Evolutionary conservation across 1,140 invertebrate species (phyloP).

Genomic region (Pseudomyrmex flavicornis): DNA sequence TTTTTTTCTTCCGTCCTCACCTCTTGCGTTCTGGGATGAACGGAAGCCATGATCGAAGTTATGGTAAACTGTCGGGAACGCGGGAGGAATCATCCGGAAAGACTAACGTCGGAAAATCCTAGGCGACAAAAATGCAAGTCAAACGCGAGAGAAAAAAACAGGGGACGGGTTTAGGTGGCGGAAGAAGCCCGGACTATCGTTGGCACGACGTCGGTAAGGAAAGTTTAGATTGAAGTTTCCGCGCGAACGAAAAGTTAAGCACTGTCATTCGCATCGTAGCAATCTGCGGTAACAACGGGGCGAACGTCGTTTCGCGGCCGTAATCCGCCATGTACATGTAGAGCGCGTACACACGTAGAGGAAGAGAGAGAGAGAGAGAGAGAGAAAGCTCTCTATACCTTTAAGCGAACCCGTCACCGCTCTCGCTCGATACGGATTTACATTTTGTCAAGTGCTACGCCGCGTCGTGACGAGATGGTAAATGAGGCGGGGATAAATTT

Average conservation of each 20-base stretch:
- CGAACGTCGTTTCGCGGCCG: conserved; percentile 41
- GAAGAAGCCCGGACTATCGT: conserved; percentile 24
- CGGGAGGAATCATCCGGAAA: conserved; percentile 51
- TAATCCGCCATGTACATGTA: conserved; percentile 57
- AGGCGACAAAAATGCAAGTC: conserved; percentile 29
- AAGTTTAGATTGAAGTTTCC: conserved; percentile 80
- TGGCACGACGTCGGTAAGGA: conserved; percentile 33
- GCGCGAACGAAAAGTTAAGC: conserved; percentile 78
- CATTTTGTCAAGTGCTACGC: conserved; percentile 52
- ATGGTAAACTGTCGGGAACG: conserved; percentile 49
- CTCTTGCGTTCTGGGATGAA: conserved; percentile 12
- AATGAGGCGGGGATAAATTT: conserved; percentile 55
- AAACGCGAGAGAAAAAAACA: neutral
- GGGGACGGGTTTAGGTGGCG: neutral
- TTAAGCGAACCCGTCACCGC: conserved; percentile 26
- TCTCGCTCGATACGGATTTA: conserved; percentile 26
- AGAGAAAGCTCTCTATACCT: conserved; percentile 6
- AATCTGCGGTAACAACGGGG: conserved; percentile 68
- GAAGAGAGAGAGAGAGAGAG: too few species aligned
- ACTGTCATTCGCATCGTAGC: conserved; percentile 72
- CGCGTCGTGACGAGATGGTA: conserved; percentile 45
- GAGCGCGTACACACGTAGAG: conserved; percentile 5
- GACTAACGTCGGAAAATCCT: conserved; percentile 48
- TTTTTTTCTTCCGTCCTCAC: conserved; percentile 41
- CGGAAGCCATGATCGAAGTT: conserved; percentile 42